Base-by-base conservation (phyloP, 1,140 invertebrate genomes). In the Lethrus apterus region DNA sequence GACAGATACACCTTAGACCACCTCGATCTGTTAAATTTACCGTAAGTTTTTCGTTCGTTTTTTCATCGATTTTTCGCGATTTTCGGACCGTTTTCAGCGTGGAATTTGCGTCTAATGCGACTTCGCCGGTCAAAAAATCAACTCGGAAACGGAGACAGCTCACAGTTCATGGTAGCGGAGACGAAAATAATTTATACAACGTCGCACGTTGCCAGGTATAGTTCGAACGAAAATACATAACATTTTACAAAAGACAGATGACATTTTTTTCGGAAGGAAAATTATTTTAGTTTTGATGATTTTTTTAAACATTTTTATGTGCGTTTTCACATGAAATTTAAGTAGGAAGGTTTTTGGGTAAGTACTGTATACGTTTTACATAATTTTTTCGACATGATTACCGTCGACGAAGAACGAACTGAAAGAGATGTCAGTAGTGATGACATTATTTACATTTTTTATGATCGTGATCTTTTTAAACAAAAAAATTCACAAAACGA, bases 11-110 rank as follows among this genome's bases (percentile, higher is more conserved):
- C 20, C 0, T 44, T 48, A 19, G 47, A 36, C 24, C 43, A 48
- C 33, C 38, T 48, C 19, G 47, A 48, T 29, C 23, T 48, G 15
- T 35, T 48, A 43, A 43, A 48, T 36, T 34, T 48, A 20, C 23
- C 35, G 47, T 42, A 30, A 35, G 46, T 26, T n/a, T n/a, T n/a
- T n/a, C n/a, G n/a, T n/a, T n/a, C n/a, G n/a, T n/a, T n/a, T n/a
- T 26, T 7, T n/a, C 23, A 7, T 26, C n/a, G 5, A 26, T 26
- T 26, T 26, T 7, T 26, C n/a, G 5, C n/a, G 5, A 26, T n/a
- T n/a, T 26, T 26, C n/a, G 5, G 5, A 26, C n/a, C 23, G 23
- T 26, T 26, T 34, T 18, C 18, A 38, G 35, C 35, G n/a, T 38
- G 3, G 35, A 38, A 14, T 38, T 38, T n/a, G 24, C 35, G 8